These are phyloP conservation scores for Digitonthophagus gazella DNA, from an alignment of 2,888 invertebrate genomes.

Conservation along the genomic window DNA sequence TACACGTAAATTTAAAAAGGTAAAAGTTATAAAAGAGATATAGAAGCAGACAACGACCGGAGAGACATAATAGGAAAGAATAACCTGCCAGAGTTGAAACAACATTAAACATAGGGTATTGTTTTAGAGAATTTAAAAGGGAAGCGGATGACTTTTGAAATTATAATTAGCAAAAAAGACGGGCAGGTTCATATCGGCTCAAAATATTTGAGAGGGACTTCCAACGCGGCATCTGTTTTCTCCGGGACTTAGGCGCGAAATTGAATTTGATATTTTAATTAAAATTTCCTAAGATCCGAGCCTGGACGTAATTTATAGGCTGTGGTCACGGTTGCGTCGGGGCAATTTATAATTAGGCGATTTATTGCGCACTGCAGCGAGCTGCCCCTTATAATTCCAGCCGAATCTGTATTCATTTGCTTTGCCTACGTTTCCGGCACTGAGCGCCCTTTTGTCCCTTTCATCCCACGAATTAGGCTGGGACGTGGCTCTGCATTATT, in stretches of 20 bases:
- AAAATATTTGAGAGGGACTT: neutral
- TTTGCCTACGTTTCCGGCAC: neutral
- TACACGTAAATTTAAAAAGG: no score
- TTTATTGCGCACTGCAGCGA: neutral
- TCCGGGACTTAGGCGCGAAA: neutral
- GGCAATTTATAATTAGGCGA: neutral
- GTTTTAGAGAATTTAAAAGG: no score
- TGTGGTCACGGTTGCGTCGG: neutral
- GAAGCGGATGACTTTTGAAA: no score
- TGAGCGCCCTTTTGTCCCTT: neutral
- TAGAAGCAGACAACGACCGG: no score
- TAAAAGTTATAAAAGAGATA: no score
- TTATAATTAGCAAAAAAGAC: neutral
- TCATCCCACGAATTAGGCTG: neutral
- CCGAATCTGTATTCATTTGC: neutral
- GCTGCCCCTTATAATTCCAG: neutral
- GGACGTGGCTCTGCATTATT: neutral
- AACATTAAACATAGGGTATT: no score
- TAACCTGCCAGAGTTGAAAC: no score
- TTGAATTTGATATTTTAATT: neutral
- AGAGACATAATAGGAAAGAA: no score
- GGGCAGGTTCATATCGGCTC: neutral
- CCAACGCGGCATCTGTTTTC: neutral
- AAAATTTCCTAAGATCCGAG: neutral
- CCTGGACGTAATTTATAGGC: neutral